Evolutionary conservation across 2,113 vertebrate genomes (phyloP), one percentile per base, ranked within the genome.

Genomic region (Odocoileus hemionus): DNA sequence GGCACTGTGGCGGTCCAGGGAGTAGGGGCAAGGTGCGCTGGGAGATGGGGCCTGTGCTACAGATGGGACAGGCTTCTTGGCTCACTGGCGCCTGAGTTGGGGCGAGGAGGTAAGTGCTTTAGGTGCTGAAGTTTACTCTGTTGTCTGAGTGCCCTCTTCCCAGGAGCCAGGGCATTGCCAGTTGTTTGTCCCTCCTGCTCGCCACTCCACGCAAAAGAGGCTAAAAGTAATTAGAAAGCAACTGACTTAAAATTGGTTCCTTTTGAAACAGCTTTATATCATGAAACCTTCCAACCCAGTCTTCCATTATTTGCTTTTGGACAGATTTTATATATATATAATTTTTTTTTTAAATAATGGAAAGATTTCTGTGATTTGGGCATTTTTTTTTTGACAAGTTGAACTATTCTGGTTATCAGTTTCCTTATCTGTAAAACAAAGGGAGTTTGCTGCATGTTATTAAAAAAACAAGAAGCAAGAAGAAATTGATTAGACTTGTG

Each of bases 401-500:
- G 79, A 47, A 67, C 57, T 26, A 26, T 54, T 91, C 25, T 25
- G 28, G 28, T 36, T 86, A 43, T 78, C n/a, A 85, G 3, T 89
- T 79, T 43, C 39, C 39, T 76, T 70, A 70, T 67, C 57, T 82
- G 11, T 86, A 67, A 57, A 79, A 91, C 64, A 86, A 79, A 83
- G 47, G 45, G n/a, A 78, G 36, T 95, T 55, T 67, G 61, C 13
- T 79, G 39, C 23, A 17, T 80, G 70, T 43, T 92, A 88, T 52
- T 84, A 84, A 60, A 60, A 79, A 36, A 82, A n/a, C 25, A 87
- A 88, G 67, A 9, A 84, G 30, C 52, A 19, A 83, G 61, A 88
- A 96, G 50, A 84, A 84, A 76, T 93, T 82, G 88, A 86, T 92
- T 74, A 86, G 33, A 54, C 54, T 88, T 93, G 12, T 96, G 76